phyloP scores from a whole-genome alignment of 2,113 vertebrate species.

The Gopherus evgoodei region DNA sequence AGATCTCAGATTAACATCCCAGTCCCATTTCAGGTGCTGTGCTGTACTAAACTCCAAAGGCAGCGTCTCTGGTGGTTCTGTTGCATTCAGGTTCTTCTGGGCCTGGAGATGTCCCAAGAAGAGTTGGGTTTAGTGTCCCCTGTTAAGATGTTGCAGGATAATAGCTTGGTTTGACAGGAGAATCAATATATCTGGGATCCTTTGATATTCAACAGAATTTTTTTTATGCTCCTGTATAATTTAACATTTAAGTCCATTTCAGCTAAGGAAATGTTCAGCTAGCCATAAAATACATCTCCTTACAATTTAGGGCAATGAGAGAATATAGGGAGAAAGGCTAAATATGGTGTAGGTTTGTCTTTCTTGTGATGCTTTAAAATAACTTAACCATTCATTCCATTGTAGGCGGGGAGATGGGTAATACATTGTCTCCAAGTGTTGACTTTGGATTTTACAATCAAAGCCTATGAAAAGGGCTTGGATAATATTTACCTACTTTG shows the following conservation, averaged over 20 bases:
- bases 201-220: not conserved
- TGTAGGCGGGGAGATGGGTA: not conserved
- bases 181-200: not conserved
- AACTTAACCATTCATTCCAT: not conserved
- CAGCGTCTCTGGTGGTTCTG: not conserved
- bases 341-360: slow-evolving; percentile 7
- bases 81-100: not conserved
- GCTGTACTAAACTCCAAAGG: not conserved
- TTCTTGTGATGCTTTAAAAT: slow-evolving; percentile 33
- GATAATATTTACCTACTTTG: slow-evolving; percentile 20
- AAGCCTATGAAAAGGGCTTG: not conserved
- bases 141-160: not conserved
- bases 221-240: not conserved
- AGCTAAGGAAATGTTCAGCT: not conserved
- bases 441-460: not conserved
- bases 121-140: not conserved
- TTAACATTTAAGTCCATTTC: not conserved
- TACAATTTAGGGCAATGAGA: not conserved
- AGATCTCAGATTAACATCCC: not conserved
- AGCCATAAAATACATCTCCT: not conserved
- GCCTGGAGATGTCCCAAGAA: not conserved
- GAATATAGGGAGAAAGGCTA: not conserved
- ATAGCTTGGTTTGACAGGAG: not conserved
- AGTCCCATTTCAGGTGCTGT: not conserved
- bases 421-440: not conserved